Percentiles rank a stretch among this genome's conserved stretches.
Conservation (phyloP, 1,140 invertebrate genomes). For the Habropoda laboriosa region DNA sequence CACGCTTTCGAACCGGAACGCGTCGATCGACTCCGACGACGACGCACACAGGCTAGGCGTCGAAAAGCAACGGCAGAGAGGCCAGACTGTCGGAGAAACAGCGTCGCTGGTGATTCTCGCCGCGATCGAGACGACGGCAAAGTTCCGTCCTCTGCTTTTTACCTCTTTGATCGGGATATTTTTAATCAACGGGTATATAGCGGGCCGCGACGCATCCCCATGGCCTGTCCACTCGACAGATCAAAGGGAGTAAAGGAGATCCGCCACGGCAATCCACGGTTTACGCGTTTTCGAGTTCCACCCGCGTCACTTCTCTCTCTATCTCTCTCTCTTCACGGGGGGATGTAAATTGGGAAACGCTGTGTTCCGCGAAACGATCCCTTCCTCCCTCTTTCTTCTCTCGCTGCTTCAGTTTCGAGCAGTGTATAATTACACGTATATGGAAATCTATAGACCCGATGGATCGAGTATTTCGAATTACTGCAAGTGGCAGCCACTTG, state of each 20-base stretch:
- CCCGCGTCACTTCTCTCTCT: too few relatives aligned
- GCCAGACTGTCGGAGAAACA: too few relatives aligned
- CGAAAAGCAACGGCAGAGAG: too few relatives aligned
- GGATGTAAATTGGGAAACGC: not conserved
- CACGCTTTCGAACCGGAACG: not conserved
- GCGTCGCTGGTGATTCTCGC: too few relatives aligned
- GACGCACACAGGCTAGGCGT: not conserved
- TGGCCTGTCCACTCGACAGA: constrained; percentile 40
- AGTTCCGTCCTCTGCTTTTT: constrained; percentile 27
- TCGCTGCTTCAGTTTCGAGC: not conserved
- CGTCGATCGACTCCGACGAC: not conserved
- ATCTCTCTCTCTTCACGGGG: too few relatives aligned
- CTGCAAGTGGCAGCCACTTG: constrained; percentile 1
- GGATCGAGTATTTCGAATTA: not conserved
- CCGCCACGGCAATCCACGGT: not conserved
- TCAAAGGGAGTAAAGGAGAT: constrained; percentile 28
- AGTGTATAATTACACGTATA: not conserved
- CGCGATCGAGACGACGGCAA: constrained; percentile 13
- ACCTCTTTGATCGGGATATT: constrained; percentile 51
- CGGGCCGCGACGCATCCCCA: constrained; percentile 13
- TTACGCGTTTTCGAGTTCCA: constrained; percentile 17
- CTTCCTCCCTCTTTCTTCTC: not conserved
- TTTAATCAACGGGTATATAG: constrained; percentile 51
- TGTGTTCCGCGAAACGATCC: not conserved
- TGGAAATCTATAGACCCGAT: constrained; percentile 4